Percentiles rank a stretch among this genome's conserved stretches.
Conservation (phyloP, 2,888 invertebrate species). For the Ophion slaviceki region DNA sequence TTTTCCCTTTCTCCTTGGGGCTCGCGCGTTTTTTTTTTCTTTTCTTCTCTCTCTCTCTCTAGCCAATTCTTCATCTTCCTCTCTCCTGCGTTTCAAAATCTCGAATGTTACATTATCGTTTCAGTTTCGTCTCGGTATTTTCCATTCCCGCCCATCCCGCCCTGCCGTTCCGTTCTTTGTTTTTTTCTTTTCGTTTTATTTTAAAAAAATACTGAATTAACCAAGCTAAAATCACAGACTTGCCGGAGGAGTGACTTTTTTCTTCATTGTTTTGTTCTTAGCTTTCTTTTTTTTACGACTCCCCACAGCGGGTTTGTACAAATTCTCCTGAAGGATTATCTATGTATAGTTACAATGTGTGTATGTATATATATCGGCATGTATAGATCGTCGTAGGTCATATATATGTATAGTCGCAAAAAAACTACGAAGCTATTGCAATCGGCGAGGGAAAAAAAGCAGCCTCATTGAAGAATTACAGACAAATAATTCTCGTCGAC, state of each 20-base stretch:
- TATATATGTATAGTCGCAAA: constrained; percentile 51
- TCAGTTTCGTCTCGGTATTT: constrained; percentile 65
- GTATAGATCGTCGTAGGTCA: constrained; percentile 70
- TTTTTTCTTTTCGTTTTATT: constrained; percentile 76
- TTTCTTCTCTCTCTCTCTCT: constrained; percentile 56
- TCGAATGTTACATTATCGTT: constrained; percentile 45
- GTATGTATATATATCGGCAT: constrained; percentile 59
- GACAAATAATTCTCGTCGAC: neutral
- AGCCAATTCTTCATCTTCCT: constrained; percentile 71
- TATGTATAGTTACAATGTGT: constrained; percentile 77
- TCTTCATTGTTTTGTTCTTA: constrained; percentile 12
- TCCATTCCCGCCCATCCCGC: constrained; percentile 12
- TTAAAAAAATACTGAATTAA: constrained; percentile 84
- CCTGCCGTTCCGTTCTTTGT: constrained; percentile 14
- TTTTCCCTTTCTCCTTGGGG: constrained; percentile 36
- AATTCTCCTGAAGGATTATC: constrained; percentile 82
- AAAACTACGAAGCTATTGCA: neutral
- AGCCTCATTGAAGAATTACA: neutral
- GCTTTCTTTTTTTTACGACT: constrained; percentile 49
- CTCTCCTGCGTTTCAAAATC: constrained; percentile 68
- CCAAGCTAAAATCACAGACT: constrained; percentile 84
- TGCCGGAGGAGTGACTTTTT: constrained; percentile 73
- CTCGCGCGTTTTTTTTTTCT: constrained; percentile 10
- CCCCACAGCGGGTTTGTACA: constrained; percentile 81
- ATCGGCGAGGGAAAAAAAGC: neutral